Conservation (phyloP, 2,888 invertebrate species). For the Aphrophora alni region DNA sequence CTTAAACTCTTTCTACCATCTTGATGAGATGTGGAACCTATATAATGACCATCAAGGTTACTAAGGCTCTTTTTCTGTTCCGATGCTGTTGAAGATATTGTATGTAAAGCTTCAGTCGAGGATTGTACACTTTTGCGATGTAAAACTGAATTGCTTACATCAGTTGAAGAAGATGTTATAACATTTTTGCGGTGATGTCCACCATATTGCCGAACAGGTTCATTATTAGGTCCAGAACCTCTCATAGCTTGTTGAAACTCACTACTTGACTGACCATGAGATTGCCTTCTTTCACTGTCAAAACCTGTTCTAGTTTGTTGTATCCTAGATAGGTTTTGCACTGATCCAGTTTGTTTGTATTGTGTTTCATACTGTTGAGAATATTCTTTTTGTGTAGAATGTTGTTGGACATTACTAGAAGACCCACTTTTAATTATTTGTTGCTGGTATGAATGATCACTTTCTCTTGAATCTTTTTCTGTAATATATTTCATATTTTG, state of each 20-base stretch:
- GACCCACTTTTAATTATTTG: constrained; percentile 27
- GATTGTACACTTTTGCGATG: constrained; percentile 75
- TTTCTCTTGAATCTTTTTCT: constrained; percentile 30
- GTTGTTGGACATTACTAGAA: constrained; percentile 31
- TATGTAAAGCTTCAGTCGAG: constrained; percentile 75
- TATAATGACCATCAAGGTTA: constrained; percentile 75
- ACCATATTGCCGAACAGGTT: constrained; percentile 41
- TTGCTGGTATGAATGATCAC: constrained; percentile 9
- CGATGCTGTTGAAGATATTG: constrained; percentile 73
- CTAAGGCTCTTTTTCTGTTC: constrained; percentile 78
- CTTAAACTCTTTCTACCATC: constrained; percentile 74
- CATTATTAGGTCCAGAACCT: constrained; percentile 45
- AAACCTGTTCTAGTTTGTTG: constrained; percentile 12
- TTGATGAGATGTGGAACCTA: constrained; percentile 50
- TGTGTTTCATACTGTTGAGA: constrained; percentile 28
- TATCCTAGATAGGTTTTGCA: neutral
- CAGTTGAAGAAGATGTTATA: constrained; percentile 72
- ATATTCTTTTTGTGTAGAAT: constrained; percentile 9
- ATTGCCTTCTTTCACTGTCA: constrained; percentile 28
- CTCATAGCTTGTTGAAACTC: constrained; percentile 46
- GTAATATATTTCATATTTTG: constrained; percentile 34
- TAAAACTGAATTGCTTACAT: constrained; percentile 77
- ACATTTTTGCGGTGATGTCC: constrained; percentile 76
- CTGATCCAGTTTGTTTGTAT: neutral
- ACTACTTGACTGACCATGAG: constrained; percentile 44